Percentiles rank a stretch among this genome's conserved stretches.
phyloP scores from a whole-genome alignment of 2,113 vertebrate species.

The Malurus melanocephalus region DNA sequence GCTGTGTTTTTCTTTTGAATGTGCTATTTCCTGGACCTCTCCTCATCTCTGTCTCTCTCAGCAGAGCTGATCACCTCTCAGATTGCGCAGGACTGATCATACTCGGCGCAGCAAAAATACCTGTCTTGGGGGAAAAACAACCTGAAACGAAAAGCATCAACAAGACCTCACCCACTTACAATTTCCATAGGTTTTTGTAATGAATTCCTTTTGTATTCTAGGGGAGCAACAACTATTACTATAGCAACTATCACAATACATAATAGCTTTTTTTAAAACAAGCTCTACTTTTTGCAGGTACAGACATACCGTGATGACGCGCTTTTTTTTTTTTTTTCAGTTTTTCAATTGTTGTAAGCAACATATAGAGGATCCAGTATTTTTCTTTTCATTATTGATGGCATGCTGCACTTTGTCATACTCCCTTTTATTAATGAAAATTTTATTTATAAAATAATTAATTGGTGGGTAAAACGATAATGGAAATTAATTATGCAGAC shows the following conservation, averaged over 20 bases:
- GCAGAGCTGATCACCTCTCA: background rate
- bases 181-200: background rate
- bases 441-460: background rate
- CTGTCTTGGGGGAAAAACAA: background rate
- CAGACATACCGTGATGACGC: rapidly evolving
- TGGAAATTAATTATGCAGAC: background rate
- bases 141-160: background rate
- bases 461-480: too few relatives aligned
- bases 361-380: background rate
- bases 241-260: background rate
- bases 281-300: background rate
- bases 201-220: background rate
- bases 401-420: background rate
- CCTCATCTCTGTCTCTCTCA: background rate
- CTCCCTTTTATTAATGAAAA: background rate
- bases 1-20: background rate
- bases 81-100: background rate
- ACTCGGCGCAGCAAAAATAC: background rate
- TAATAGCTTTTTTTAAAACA: background rate
- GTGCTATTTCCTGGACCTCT: background rate
- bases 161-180: background rate
- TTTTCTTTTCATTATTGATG: background rate
- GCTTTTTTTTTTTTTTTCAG: background rate
- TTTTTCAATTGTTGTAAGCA: background rate
- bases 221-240: background rate